A percentile compares a stretch with the other conserved stretches of the same genome.
phyloP scores from a whole-genome alignment of 2,113 vertebrate genomes.

The Cacatua alba region DNA sequence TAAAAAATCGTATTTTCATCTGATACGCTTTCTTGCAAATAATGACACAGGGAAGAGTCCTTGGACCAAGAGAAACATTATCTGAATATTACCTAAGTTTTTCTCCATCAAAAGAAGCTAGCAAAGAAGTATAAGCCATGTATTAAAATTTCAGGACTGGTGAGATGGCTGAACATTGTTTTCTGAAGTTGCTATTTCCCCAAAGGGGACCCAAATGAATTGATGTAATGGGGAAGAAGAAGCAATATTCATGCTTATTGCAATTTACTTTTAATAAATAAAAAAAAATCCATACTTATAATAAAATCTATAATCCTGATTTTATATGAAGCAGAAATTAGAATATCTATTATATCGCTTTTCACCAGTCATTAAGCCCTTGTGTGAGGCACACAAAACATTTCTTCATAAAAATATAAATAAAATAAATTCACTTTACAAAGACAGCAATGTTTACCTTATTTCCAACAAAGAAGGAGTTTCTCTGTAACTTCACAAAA shows the following conservation, averaged over 20 bases:
- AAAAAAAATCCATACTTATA: background rate
- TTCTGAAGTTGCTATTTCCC: background rate
- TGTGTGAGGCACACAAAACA: background rate
- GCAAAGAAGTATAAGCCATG: background rate
- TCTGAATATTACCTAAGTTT: background rate
- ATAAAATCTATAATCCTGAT: background rate
- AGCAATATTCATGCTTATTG: background rate
- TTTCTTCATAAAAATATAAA: background rate
- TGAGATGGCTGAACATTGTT: background rate
- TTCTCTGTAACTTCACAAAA: background rate
- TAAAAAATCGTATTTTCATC: background rate
- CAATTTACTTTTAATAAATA: background rate
- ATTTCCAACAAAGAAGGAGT: background rate
- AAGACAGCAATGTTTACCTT: background rate
- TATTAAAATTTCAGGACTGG: background rate
- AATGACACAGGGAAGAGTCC: background rate
- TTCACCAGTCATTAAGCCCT: background rate
- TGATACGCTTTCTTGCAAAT: background rate
- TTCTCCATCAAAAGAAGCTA: background rate
- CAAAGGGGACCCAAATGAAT: background rate
- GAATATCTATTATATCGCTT: background rate
- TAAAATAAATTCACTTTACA: background rate
- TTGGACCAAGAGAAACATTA: background rate
- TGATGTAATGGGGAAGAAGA: fast-evolving
- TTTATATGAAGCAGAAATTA: background rate